These are phyloP conservation scores for Elgaria multicarinata DNA, from an alignment of 2,113 vertebrate species.

Conservation along the genomic window DNA sequence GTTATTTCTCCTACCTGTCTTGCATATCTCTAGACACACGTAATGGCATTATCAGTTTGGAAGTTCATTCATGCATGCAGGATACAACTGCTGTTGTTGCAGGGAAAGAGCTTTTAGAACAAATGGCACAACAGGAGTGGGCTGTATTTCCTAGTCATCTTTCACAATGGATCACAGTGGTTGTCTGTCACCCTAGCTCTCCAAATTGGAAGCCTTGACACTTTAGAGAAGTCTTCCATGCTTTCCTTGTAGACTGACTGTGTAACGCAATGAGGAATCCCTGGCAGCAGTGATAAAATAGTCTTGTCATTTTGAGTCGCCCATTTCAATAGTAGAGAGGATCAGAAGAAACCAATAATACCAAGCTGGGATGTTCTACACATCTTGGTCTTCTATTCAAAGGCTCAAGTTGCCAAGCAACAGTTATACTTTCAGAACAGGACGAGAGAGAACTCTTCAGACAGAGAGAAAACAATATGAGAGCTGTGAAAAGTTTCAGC, in stretches of 20 bases:
- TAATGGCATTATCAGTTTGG: conserved; percentile 65
- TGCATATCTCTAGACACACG: conserved; percentile 66
- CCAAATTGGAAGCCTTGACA: conserved; percentile 52
- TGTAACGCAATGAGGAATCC: conserved; percentile 70
- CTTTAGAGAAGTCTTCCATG: conserved; percentile 57
- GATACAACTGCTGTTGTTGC: conserved; percentile 61
- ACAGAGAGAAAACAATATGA: not conserved
- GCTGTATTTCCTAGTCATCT: conserved; percentile 55
- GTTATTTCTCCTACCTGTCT: conserved; percentile 19
- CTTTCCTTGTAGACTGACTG: conserved; percentile 52
- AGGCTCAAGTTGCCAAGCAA: conserved; percentile 47
- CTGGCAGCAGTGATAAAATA: conserved; percentile 38
- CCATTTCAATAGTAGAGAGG: conserved; percentile 57
- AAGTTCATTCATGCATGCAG: conserved; percentile 62
- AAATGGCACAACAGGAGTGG: conserved; percentile 51
- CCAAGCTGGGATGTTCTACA: conserved; percentile 53
- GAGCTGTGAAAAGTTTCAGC: not conserved
- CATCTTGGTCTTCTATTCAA: not conserved
- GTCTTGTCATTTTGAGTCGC: conserved; percentile 64
- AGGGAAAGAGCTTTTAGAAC: conserved; percentile 61
- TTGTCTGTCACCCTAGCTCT: conserved; percentile 61
- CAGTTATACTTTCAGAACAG: conserved; percentile 61
- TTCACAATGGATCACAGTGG: conserved; percentile 65
- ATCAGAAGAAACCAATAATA: conserved; percentile 45
- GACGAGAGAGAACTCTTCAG: not conserved